Evolutionary conservation across 2,888 invertebrate genomes (phyloP).

Genomic region (Drosophila putrida): DNA sequence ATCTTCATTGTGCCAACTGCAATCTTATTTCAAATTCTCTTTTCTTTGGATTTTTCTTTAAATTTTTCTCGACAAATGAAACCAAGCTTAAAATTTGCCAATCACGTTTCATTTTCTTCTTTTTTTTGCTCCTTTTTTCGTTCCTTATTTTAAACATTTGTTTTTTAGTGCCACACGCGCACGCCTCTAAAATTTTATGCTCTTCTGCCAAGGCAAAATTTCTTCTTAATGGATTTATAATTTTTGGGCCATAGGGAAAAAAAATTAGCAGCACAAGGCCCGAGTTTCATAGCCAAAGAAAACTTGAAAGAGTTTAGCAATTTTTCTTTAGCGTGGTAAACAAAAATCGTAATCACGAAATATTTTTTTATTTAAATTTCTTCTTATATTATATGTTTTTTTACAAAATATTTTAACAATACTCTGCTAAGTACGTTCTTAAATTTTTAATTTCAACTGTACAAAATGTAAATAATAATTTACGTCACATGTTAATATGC

Average conservation of each 20-base stretch:
- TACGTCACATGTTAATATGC: too few relatives aligned
- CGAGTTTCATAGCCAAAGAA: slow-evolving; percentile 5
- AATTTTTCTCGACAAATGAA: not conserved
- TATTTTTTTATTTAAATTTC: not conserved
- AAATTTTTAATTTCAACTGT: too few relatives aligned
- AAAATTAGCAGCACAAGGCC: not conserved
- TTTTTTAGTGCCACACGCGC: slow-evolving; percentile 53
- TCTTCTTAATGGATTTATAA: slow-evolving; percentile 52
- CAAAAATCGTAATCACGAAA: too few relatives aligned
- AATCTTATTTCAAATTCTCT: not conserved
- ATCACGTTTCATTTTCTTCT: slow-evolving; percentile 8
- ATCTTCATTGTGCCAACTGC: slow-evolving; percentile 10
- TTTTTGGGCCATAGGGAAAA: slow-evolving; percentile 27
- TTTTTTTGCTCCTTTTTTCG: slow-evolving; percentile 8
- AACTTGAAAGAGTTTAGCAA: not conserved
- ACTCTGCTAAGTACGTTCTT: too few relatives aligned
- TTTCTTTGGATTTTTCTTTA: slow-evolving; percentile 1
- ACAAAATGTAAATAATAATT: too few relatives aligned
- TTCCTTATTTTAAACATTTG: slow-evolving; percentile 37
- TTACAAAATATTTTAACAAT: too few relatives aligned
- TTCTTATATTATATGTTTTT: too few relatives aligned
- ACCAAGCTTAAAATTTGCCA: not conserved
- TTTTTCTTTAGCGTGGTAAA: not conserved
- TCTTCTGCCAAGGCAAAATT: slow-evolving; percentile 27
- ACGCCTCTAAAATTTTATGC: slow-evolving; percentile 52